Evolutionary conservation across 2,888 invertebrate species (phyloP).

Genomic region (Nomada fucata): DNA sequence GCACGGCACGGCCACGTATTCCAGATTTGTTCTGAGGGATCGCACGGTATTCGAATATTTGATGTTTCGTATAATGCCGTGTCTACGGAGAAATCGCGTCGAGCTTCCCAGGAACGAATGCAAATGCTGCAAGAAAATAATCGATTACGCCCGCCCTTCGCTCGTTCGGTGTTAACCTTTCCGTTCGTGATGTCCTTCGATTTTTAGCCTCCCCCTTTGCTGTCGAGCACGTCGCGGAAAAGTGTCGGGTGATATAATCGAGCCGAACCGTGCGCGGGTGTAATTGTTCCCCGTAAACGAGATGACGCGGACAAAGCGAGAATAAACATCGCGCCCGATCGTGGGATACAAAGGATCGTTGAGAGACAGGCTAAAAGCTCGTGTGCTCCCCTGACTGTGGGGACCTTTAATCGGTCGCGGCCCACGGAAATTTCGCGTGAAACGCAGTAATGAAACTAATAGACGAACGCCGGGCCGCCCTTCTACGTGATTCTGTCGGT

Average conservation of each 20-base stretch:
- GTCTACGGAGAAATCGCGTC: no score
- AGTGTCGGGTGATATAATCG: conserved; percentile 24
- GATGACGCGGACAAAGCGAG: conserved; percentile 8
- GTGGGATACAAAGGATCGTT: conserved; percentile 35
- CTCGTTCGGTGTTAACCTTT: neutral
- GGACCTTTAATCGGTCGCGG: conserved; percentile 22
- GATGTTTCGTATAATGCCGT: neutral
- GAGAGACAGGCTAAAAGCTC: conserved; percentile 24
- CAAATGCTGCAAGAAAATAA: no score
- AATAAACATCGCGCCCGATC: conserved; percentile 25
- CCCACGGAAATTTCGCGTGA: conserved; percentile 55
- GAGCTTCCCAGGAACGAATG: no score
- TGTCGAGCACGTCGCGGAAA: neutral
- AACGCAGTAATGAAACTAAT: conserved; percentile 67
- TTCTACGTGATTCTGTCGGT: conserved; percentile 20
- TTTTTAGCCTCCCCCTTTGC: neutral
- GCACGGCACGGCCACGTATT: no score
- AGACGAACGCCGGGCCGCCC: conserved; percentile 32
- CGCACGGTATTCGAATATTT: neutral
- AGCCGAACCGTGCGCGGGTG: neutral
- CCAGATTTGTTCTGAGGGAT: neutral
- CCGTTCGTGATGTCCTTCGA: neutral
- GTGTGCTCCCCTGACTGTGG: conserved; percentile 11
- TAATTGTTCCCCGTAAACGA: conserved; percentile 16
- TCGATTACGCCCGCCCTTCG: no score